These are phyloP conservation scores for Isichthys henryi DNA, from an alignment of 2,113 vertebrate genomes.

Conservation along the genomic window DNA sequence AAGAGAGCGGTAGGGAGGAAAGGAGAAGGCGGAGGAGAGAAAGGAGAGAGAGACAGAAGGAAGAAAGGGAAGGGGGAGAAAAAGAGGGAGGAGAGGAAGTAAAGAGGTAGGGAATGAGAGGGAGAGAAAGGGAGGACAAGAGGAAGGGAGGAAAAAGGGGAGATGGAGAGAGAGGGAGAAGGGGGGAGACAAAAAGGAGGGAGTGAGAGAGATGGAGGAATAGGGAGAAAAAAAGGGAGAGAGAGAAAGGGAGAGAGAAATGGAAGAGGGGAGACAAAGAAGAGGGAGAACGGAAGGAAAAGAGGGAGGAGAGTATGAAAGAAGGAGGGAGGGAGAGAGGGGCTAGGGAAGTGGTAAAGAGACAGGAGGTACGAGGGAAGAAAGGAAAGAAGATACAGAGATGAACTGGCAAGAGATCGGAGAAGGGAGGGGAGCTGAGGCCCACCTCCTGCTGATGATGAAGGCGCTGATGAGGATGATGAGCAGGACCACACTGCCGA, in stretches of 20 bases:
- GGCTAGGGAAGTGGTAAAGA: neutral
- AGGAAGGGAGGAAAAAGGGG: no score
- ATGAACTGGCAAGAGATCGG: neutral
- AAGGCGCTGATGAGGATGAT: slow-evolving; percentile 92
- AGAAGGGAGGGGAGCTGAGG: slow-evolving; percentile 14
- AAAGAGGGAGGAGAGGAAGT: neutral
- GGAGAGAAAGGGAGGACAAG: neutral
- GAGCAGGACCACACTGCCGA: slow-evolving; percentile 86
- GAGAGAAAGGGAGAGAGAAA: no score
- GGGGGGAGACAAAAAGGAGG: no score
- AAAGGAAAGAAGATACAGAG: neutral
- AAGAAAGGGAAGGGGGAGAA: neutral
- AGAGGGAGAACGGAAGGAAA: no score
- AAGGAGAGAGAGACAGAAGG: neutral
- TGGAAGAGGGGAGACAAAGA: no score
- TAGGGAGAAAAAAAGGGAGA: no score
- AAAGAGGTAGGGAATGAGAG: neutral
- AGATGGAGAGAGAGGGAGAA: neutral
- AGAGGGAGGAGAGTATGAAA: slow-evolving; percentile 33
- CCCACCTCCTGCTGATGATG: slow-evolving; percentile 95
- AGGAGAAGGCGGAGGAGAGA: neutral
- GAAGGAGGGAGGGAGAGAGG: neutral
- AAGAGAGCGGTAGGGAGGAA: neutral
- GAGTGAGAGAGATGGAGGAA: no score
- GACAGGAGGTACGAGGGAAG: neutral